Percentiles rank a stretch among this genome's conserved stretches.
Conservation (phyloP, 1,140 invertebrate species). For the Drosophila kikkawai region DNA sequence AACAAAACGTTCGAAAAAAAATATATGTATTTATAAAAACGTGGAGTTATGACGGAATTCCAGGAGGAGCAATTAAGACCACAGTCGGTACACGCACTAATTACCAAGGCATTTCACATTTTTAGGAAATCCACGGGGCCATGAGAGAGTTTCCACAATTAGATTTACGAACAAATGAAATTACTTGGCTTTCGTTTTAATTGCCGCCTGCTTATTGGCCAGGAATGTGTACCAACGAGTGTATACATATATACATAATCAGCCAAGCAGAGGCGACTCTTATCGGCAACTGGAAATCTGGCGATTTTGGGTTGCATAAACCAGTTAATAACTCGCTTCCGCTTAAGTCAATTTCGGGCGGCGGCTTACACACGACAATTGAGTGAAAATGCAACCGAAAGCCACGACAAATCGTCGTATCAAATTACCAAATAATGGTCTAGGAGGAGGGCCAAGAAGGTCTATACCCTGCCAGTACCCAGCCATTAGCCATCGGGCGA, state of each 20-base stretch:
- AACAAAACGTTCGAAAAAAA: slow-evolving; percentile 57
- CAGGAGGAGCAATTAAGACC: slow-evolving; percentile 60
- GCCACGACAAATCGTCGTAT: slow-evolving; percentile 79
- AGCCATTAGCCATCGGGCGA: slow-evolving; percentile 24
- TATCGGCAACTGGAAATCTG: slow-evolving; percentile 70
- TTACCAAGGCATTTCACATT: slow-evolving; percentile 71
- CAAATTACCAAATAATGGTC: slow-evolving; percentile 81
- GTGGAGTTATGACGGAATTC: slow-evolving; percentile 18
- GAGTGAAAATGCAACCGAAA: slow-evolving; percentile 76
- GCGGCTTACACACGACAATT: slow-evolving; percentile 63
- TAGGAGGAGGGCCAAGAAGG: slow-evolving; percentile 25
- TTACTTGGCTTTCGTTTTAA: slow-evolving; percentile 83
- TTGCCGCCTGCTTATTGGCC: slow-evolving; percentile 72
- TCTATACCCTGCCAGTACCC: not conserved
- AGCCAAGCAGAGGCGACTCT: slow-evolving; percentile 58
- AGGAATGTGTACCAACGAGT: slow-evolving; percentile 13
- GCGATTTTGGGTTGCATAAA: slow-evolving; percentile 84
- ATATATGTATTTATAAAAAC: slow-evolving; percentile 58
- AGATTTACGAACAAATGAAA: slow-evolving; percentile 81
- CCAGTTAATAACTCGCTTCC: slow-evolving; percentile 84
- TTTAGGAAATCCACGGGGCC: slow-evolving; percentile 22
- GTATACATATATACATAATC: slow-evolving; percentile 24
- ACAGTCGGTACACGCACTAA: slow-evolving; percentile 73
- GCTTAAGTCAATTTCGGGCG: slow-evolving; percentile 74
- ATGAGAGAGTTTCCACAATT: slow-evolving; percentile 73